Conservation (phyloP, 2,888 invertebrate species). For the Mythimna loreyi region DNA sequence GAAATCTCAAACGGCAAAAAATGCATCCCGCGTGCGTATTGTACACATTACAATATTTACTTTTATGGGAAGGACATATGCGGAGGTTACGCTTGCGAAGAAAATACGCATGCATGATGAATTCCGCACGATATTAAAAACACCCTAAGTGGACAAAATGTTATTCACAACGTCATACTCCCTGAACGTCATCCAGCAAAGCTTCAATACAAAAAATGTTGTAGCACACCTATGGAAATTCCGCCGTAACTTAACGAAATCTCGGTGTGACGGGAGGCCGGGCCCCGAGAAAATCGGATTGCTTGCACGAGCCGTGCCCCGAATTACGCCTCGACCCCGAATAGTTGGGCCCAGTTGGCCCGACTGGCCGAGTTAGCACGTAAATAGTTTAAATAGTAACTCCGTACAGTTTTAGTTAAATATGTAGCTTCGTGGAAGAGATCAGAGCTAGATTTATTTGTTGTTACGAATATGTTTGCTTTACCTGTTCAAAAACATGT, state of each 20-base stretch:
- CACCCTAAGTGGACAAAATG: not conserved
- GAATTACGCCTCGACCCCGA: constrained; percentile 60
- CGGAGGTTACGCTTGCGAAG: no score
- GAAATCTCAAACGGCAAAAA: no score
- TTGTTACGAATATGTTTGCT: constrained; percentile 3
- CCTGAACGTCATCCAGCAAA: constrained; percentile 7
- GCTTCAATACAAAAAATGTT: constrained; percentile 23
- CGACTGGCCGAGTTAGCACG: constrained; percentile 46
- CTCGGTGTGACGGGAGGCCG: constrained; percentile 58
- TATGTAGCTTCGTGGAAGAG: constrained; percentile 27
- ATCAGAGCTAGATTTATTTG: constrained; percentile 27
- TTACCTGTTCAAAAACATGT: not conserved
- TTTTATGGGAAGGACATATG: no score
- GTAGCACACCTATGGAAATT: constrained; percentile 38
- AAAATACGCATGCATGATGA: no score
- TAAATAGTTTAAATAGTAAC: constrained; percentile 66
- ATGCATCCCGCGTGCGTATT: no score
- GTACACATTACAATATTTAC: no score
- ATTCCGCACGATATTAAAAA: no score
- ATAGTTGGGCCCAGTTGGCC: constrained; percentile 54
- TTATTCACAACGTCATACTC: not conserved
- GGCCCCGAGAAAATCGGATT: constrained; percentile 71
- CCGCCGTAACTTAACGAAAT: constrained; percentile 64
- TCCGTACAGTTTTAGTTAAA: constrained; percentile 45
- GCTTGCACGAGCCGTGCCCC: constrained; percentile 51